phyloP scores from a whole-genome alignment of 2,113 vertebrate genomes.

The Anoura caudifer region DNA sequence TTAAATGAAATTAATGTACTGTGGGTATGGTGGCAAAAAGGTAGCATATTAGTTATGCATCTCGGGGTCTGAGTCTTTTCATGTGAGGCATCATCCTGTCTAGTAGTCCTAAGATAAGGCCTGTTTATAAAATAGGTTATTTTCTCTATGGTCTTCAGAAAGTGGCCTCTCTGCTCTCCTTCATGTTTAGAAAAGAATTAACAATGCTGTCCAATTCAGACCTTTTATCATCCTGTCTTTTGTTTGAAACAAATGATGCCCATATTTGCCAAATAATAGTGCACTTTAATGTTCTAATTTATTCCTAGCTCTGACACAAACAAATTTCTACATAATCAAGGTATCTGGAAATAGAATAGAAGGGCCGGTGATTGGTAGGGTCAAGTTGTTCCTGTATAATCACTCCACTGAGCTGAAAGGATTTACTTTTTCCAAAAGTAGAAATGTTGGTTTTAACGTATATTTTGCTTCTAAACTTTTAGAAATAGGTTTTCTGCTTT shows the following conservation, averaged over 20 bases:
- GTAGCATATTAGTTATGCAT: conserved; percentile 92
- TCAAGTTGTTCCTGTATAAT: not conserved
- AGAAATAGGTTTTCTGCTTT: not conserved
- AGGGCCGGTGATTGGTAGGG: conserved; percentile 39
- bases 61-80: conserved; percentile 76
- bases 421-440: conserved; percentile 44
- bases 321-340: conserved; percentile 66
- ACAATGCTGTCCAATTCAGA: not conserved
- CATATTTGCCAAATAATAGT: conserved; percentile 57
- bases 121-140: conserved; percentile 38
- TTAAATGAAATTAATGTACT: conserved; percentile 99
- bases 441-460: conserved; percentile 36
- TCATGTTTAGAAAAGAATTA: conserved; percentile 27
- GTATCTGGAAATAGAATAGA: conserved; percentile 34
- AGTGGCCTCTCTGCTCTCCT: not conserved
- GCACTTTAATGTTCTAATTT: conserved; percentile 62
- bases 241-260: conserved; percentile 49
- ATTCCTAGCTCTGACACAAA: conserved; percentile 60
- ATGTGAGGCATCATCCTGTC: conserved; percentile 70
- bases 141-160: conserved; percentile 40
- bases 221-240: conserved; percentile 43
- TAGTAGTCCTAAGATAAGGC: conserved; percentile 25
- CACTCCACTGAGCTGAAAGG: conserved; percentile 21
- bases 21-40: conserved; percentile 88
- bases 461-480: conserved; percentile 44